Conservation (phyloP, 2,888 invertebrate genomes). For the Brachylomia viminalis region DNA sequence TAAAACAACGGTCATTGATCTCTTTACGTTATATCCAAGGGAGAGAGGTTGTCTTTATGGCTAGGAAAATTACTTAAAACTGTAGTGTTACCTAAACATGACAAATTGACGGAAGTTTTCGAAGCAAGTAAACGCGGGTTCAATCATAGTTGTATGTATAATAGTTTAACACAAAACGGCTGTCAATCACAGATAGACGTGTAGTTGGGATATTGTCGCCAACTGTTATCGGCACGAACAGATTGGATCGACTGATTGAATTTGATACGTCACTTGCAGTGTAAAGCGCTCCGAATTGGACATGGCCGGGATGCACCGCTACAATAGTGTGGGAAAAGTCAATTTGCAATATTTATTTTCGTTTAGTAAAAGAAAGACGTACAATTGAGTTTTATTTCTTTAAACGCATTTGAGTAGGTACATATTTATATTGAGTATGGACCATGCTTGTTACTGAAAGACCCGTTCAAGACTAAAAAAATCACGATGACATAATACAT, state of each 20-base stretch:
- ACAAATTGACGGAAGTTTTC: neutral
- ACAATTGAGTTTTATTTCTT: neutral
- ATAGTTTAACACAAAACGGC: neutral
- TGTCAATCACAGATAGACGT: neutral
- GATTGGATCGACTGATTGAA: constrained; percentile 16
- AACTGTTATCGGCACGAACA: neutral
- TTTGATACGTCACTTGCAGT: neutral
- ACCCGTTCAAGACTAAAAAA: neutral
- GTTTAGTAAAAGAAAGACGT: neutral
- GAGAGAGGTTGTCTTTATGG: neutral
- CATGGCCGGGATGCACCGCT: neutral
- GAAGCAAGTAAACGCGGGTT: neutral
- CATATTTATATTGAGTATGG: neutral
- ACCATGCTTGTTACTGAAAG: neutral
- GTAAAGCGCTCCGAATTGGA: neutral
- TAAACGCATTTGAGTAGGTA: neutral
- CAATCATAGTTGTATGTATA: neutral
- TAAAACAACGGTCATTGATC: constrained; percentile 17
- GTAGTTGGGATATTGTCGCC: neutral
- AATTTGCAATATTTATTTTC: neutral
- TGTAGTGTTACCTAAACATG: neutral
- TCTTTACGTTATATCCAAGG: neutral
- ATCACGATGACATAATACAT: neutral
- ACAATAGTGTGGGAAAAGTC: neutral
- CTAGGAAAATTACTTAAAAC: neutral